Evolutionary conservation across 2,113 vertebrate species (phyloP), one percentile per base, ranked within the genome.

Genomic region (Chloropsis cyanopogon): DNA sequence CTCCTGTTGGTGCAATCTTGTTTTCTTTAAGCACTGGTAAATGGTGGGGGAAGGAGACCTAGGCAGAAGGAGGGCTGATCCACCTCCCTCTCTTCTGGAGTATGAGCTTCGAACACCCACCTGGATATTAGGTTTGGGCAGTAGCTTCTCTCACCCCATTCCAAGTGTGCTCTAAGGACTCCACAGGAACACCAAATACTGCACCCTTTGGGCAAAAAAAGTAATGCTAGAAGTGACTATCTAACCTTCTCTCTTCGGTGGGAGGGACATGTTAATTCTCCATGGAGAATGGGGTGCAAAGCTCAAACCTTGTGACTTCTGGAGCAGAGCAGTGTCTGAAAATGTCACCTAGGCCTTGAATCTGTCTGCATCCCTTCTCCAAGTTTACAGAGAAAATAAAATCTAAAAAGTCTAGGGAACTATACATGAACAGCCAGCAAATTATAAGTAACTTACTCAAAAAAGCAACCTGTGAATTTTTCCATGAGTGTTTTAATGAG

Each of bases 391-490:
- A 78, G 81, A 83, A 94, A 95, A 83, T 54, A 65, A 83, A 89
- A 88, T 79, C 84, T 78, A 56, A 93, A 60, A 64, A 41, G 69
- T 64, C 92, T 50, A 83, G 84, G 88, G 84, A 96, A 63, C 31
- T 10, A 2, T 56, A 86, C 37, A 70, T 90, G 66, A 92, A 70
- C 31, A 72, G 53, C 63, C 76, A 79, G 53, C 25, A n/a, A 41
- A 53, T 85, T 87, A 23, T 72, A 90, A 95, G 85, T 82, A 90
- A 91, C 22, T 71, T 71, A 87, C 77, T 95, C 81, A 26, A 26
- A 37, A 94, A 94, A 96, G 76, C 86, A 82, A 84, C 77, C 71
- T 81, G 82, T 72, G 10, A 95, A 84, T 78, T 69, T 78, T 95
- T 82, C 93, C 76, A 47, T 78, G 54, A 92, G 68, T 78, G 82